A percentile compares a stretch with the other conserved stretches of the same genome.
phyloP scores from a whole-genome alignment of 64 coral and sea anemone species.

The Hydrozoanthus tunicans region DNA sequence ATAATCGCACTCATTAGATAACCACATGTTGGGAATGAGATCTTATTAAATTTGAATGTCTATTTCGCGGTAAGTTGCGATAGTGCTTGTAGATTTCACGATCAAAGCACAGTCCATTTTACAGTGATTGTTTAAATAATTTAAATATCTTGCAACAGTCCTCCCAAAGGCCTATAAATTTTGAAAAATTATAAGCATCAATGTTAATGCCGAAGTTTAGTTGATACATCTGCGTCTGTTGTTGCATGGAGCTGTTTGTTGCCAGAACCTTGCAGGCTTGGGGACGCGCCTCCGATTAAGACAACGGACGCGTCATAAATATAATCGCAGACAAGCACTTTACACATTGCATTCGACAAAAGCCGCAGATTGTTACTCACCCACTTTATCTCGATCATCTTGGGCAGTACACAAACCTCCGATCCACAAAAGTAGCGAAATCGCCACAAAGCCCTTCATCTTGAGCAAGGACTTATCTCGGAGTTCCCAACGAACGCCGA shows the following conservation, averaged over 20 bases:
- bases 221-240: not conserved
- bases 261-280: not conserved
- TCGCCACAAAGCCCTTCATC: conserved; percentile 53
- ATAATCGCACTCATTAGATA: not conserved
- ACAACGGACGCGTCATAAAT: not conserved
- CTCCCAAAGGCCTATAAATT: not conserved
- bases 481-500: conserved; percentile 44
- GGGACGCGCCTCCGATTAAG: conserved; percentile 32
- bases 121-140: not conserved
- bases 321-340: not conserved
- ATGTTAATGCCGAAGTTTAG: not conserved
- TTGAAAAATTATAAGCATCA: not conserved
- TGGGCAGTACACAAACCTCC: conserved; percentile 17
- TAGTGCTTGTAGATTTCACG: not conserved
- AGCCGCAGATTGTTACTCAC: conserved; percentile 5
- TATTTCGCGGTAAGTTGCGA: not conserved
- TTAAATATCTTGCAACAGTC: not conserved
- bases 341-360: not conserved
- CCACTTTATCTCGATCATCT: conserved; percentile 39
- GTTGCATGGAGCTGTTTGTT: not conserved
- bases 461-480: not conserved
- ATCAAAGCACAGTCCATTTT: conserved; percentile 1
- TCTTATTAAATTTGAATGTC: not conserved
- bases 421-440: conserved; percentile 53
- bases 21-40: not conserved